Evolutionary conservation across 2,797 vertebrate genomes (phyloP).

Genomic region (Rhinogobio ventralis): DNA sequence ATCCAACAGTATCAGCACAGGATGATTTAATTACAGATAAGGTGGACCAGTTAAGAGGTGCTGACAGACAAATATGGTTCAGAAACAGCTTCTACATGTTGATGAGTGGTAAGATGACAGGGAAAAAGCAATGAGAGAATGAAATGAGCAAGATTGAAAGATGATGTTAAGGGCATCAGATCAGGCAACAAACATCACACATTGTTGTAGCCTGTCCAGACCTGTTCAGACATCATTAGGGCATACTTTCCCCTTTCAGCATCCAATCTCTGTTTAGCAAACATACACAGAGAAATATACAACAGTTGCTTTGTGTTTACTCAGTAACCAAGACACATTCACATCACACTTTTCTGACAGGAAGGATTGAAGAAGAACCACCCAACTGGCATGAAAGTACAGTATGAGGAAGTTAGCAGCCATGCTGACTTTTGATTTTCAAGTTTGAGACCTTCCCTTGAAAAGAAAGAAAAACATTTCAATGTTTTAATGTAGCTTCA

Average conservation of each 20-base stretch:
- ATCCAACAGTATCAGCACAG: conserved; percentile 8
- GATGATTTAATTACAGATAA: conserved; percentile 56
- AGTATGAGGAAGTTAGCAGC: conserved; percentile 6
- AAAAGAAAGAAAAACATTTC: conserved; percentile 27
- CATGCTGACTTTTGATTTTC: conserved; percentile 7
- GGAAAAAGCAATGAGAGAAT: conserved; percentile 5
- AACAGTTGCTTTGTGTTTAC: conserved; percentile 49
- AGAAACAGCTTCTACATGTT: conserved; percentile 47
- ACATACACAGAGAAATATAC: conserved; percentile 43
- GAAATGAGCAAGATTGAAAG: conserved; percentile 14
- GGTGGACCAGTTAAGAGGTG: conserved; percentile 33
- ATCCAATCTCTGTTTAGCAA: conserved; percentile 49
- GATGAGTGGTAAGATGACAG: conserved; percentile 41
- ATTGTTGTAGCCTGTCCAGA: conserved; percentile 41
- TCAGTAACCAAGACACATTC: conserved; percentile 40
- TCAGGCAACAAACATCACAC: conserved; percentile 42
- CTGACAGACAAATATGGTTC: conserved; percentile 42
- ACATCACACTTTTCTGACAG: conserved; percentile 44
- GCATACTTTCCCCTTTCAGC: conserved; percentile 41
- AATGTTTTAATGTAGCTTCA: conserved; percentile 5
- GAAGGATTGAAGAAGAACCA: conserved; percentile 8
- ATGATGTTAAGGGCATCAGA: conserved; percentile 21
- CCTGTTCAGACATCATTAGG: conserved; percentile 58
- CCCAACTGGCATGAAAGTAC: conserved; percentile 23
- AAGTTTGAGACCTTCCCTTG: conserved; percentile 10